phyloP scores from a whole-genome alignment of 2,113 vertebrate species.

The Alosa alosa region DNA sequence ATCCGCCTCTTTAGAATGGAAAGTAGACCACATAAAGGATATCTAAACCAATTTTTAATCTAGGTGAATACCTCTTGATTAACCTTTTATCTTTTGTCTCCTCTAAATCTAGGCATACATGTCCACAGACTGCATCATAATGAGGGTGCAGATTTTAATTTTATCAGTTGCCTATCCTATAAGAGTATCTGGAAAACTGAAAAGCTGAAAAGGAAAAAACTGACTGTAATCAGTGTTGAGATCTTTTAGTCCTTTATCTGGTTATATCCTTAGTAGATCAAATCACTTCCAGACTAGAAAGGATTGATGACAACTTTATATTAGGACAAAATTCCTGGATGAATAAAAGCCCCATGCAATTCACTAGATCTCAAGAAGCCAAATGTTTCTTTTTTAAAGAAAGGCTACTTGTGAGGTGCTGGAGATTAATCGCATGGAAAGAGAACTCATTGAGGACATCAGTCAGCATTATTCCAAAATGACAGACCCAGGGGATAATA shows the following conservation, averaged over 20 bases:
- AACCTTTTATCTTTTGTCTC: background rate
- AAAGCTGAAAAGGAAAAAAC: background rate
- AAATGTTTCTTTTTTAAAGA: constrained; percentile 2
- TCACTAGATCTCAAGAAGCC: background rate
- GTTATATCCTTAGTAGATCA: background rate
- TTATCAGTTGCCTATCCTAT: background rate
- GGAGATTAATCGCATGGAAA: constrained; percentile 51
- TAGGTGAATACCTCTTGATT: constrained; percentile 1
- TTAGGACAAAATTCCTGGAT: background rate
- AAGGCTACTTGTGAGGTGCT: background rate
- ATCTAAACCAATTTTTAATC: constrained; percentile 40
- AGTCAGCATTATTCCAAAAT: constrained; percentile 80
- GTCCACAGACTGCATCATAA: background rate
- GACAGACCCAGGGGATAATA: constrained; percentile 70
- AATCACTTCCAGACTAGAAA: background rate
- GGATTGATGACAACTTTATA: background rate
- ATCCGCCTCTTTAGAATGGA: constrained; percentile 67
- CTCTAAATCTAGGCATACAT: background rate
- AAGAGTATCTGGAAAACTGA: background rate
- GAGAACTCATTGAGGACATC: constrained; percentile 63
- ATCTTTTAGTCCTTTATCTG: background rate
- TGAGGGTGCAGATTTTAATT: background rate
- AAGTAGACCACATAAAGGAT: constrained; percentile 61
- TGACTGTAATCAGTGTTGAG: background rate
- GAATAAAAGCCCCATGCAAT: background rate